Evolutionary conservation across 2,113 vertebrate species (phyloP).

Genomic region (Ammodytes dubius): DNA sequence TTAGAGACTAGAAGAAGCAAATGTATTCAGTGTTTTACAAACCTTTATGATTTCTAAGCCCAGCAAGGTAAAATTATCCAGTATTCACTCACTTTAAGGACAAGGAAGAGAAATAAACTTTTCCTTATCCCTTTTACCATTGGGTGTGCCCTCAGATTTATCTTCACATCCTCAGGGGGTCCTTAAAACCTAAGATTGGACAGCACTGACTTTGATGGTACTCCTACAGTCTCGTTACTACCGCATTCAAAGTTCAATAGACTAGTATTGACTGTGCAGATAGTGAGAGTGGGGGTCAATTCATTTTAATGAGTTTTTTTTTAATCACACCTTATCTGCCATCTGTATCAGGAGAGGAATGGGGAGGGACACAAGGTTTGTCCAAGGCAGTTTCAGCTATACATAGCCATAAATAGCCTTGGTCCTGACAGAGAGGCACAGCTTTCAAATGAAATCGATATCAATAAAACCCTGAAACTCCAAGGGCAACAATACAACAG

Average conservation of each 20-base stretch:
- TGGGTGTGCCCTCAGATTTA: not conserved
- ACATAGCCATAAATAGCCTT: conserved; percentile 77
- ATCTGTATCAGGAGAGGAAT: conserved; percentile 41
- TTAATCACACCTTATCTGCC: conserved; percentile 46
- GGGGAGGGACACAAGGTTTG: conserved; percentile 23
- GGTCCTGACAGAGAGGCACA: conserved; percentile 54
- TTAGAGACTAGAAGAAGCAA: not conserved
- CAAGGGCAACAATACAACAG: conserved; percentile 59
- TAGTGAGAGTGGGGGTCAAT: conserved; percentile 3
- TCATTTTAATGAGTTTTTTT: conserved; percentile 46
- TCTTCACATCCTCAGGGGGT: not conserved
- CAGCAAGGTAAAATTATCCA: not conserved
- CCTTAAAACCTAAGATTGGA: not conserved
- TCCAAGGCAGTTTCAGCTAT: conserved; percentile 64
- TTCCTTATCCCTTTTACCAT: not conserved
- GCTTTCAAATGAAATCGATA: conserved; percentile 75
- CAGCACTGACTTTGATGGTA: not conserved
- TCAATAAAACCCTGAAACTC: conserved; percentile 74
- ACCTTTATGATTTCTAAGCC: not conserved
- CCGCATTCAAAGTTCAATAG: not conserved
- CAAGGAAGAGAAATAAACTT: not conserved
- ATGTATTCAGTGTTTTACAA: not conserved
- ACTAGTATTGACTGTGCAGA: conserved; percentile 2
- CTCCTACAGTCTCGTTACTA: not conserved
- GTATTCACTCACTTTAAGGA: not conserved